Conservation (phyloP, 2,113 vertebrate species). For the Eolophus roseicapilla region DNA sequence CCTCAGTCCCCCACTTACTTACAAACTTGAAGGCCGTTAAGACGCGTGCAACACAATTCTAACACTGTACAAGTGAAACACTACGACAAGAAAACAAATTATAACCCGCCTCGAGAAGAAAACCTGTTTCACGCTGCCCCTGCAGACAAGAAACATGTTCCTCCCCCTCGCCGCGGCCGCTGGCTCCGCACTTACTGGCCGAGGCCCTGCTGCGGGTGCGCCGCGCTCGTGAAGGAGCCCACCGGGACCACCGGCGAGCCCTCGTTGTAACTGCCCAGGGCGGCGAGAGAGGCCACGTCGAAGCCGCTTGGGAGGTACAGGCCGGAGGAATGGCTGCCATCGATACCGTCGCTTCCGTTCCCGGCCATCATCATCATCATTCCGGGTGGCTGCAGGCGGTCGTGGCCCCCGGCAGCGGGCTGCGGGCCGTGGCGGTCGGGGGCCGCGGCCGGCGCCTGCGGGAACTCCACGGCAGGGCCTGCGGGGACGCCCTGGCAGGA, state of each 20-base stretch:
- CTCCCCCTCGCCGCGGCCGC: not conserved
- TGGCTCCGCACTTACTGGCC: constrained; percentile 6
- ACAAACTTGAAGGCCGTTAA: not conserved
- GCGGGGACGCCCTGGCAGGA: constrained; percentile 9
- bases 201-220: not conserved
- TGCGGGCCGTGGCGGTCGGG: not conserved
- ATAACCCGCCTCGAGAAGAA: not conserved
- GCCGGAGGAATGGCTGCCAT: not conserved
- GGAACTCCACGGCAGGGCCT: constrained; percentile 1
- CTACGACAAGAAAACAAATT: accelerated
- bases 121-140: accelerated
- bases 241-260: not conserved
- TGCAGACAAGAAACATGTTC: accelerated
- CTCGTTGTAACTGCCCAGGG: not conserved
- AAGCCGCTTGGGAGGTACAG: not conserved
- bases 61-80: accelerated
- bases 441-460: not conserved
- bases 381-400: not conserved
- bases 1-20: not conserved
- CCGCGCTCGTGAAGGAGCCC: not conserved
- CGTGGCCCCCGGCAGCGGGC: not conserved
- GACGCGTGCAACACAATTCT: accelerated
- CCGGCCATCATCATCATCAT: not conserved
- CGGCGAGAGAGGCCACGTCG: not conserved
- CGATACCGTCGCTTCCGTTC: not conserved